Evolutionary conservation across 2,113 vertebrate genomes (phyloP).

Genomic region (Erythrocercus mccallii): DNA sequence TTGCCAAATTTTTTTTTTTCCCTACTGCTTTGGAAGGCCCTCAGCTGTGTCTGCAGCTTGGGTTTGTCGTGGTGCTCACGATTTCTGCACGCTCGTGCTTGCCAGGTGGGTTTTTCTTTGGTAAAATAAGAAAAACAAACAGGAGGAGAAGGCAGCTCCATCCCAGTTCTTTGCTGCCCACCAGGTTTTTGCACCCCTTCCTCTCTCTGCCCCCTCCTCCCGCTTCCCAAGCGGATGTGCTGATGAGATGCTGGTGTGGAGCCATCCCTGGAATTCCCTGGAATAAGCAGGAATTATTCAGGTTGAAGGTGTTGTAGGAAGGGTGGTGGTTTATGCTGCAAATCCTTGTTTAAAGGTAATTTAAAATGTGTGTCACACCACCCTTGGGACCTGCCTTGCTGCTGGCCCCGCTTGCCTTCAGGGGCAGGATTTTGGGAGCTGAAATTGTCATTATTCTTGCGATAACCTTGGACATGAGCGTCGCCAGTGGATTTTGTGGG

Average conservation of each 20-base stretch:
- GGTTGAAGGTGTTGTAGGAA: background rate
- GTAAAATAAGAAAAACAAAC: background rate
- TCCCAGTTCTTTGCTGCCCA: background rate
- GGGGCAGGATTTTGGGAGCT: background rate
- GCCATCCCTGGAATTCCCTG: background rate
- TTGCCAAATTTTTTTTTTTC: background rate
- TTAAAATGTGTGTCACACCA: background rate
- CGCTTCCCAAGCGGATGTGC: background rate
- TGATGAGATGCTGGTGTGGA: background rate
- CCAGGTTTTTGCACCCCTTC: background rate
- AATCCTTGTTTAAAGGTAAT: background rate
- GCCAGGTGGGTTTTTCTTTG: background rate
- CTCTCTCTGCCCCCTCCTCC: background rate
- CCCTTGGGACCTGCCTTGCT: background rate
- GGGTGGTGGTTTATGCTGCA: background rate
- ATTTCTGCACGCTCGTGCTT: accelerated
- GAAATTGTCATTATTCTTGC: background rate
- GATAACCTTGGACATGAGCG: accelerated
- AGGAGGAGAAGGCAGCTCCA: background rate
- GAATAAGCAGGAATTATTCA: background rate
- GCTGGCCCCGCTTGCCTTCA: background rate
- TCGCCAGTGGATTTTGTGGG: background rate
- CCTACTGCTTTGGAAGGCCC: background rate
- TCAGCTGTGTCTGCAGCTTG: background rate
- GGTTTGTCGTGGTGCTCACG: accelerated